phyloP scores from a whole-genome alignment of 2,888 invertebrate genomes.

The Hymenopus coronatus region DNA sequence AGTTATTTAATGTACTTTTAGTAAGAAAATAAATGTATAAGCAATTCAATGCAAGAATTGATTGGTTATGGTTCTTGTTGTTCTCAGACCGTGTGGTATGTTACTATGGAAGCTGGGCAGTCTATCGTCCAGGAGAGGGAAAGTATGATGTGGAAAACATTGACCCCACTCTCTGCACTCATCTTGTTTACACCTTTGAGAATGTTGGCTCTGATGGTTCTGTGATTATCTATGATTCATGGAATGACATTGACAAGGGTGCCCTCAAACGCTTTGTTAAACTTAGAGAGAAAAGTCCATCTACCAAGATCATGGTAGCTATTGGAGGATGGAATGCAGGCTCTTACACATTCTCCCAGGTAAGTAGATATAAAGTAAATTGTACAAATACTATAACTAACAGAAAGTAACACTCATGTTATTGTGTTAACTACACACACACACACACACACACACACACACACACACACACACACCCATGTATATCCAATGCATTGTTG shows the following conservation, averaged over 20 bases:
- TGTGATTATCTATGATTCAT: constrained; percentile 26
- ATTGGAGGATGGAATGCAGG: constrained; percentile 72
- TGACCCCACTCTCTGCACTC: constrained; percentile 68
- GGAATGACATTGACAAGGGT: constrained; percentile 26
- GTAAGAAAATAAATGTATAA: neutral
- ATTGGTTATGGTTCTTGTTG: neutral
- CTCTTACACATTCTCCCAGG: constrained; percentile 56
- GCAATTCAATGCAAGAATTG: neutral
- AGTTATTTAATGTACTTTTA: neutral
- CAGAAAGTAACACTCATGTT: too few species aligned
- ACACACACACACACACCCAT: too few species aligned
- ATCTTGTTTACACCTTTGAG: constrained; percentile 70
- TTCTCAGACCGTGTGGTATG: constrained; percentile 56
- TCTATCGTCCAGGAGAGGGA: constrained; percentile 62
- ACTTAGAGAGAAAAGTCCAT: constrained; percentile 53
- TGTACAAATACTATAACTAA: neutral
- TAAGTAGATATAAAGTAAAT: constrained; percentile 36
- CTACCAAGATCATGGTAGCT: constrained; percentile 58
- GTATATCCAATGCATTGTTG: too few species aligned
- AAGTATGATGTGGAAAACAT: constrained; percentile 65
- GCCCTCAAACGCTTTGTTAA: constrained; percentile 47
- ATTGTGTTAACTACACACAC: too few species aligned
- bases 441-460: too few species aligned
- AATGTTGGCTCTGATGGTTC: constrained; percentile 57
- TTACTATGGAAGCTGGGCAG: constrained; percentile 76